These are phyloP conservation scores for Ciona savignyi DNA, from an alignment of 23 tunicate species.

Conservation along the genomic window DNA sequence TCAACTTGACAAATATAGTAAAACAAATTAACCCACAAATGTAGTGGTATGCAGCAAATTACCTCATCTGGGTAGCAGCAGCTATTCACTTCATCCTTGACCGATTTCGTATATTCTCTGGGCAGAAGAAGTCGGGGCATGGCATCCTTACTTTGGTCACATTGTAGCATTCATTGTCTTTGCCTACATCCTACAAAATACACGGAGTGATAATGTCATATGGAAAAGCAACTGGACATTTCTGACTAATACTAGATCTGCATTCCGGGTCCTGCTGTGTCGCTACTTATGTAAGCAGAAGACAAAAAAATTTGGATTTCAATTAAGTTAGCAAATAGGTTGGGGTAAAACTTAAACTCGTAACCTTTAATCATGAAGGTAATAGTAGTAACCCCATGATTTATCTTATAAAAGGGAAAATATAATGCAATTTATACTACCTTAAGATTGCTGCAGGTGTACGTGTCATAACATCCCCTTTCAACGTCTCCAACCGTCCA, in stretches of 20 bases:
- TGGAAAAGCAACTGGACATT: too few relatives aligned
- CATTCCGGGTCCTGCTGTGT: too few relatives aligned
- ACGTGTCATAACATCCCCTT: slow-evolving; percentile 43
- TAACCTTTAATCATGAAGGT: background rate
- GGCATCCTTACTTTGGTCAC: slow-evolving; percentile 25
- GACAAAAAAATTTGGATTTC: too few relatives aligned
- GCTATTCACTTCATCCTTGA: slow-evolving; percentile 27
- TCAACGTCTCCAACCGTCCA: slow-evolving; percentile 37
- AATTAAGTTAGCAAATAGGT: background rate
- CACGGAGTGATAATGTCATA: too few relatives aligned
- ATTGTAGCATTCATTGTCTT: slow-evolving; percentile 40
- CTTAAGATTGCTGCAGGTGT: slow-evolving; percentile 26
- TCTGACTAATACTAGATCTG: too few relatives aligned
- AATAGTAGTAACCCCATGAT: too few relatives aligned
- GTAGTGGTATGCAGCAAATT: slow-evolving; percentile 18
- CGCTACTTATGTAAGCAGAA: too few relatives aligned
- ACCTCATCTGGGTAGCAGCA: slow-evolving; percentile 45
- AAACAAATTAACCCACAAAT: too few relatives aligned
- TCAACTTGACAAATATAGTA: too few relatives aligned
- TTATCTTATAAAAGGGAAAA: too few relatives aligned
- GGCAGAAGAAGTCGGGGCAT: slow-evolving; percentile 22
- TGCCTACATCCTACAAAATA: slow-evolving; percentile 22
- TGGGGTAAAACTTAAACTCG: background rate
- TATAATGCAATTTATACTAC: background rate
- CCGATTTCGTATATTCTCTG: slow-evolving; percentile 16